A percentile compares a stretch with the other conserved stretches of the same genome.
These are phyloP conservation scores for Nyctibius bracteatus DNA, from an alignment of 2,113 vertebrate species.

Conservation along the genomic window DNA sequence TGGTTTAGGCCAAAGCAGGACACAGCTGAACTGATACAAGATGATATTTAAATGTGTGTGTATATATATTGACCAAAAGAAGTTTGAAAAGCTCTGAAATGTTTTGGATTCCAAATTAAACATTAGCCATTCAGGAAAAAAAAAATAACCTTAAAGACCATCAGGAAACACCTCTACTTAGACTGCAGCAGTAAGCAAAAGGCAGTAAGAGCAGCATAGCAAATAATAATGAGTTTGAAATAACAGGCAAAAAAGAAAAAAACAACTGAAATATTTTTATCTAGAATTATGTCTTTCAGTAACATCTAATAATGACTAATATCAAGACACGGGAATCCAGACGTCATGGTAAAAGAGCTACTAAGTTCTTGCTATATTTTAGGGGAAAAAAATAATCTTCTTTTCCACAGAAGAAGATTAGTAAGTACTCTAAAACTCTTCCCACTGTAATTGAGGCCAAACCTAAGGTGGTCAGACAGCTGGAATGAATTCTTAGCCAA, in stretches of 20 bases:
- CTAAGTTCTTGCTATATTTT: not conserved
- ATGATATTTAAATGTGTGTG: not conserved
- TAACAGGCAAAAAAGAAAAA: not conserved
- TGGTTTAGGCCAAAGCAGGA: no score
- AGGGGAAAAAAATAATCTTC: not conserved
- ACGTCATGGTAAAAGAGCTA: not conserved
- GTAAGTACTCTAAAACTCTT: not conserved
- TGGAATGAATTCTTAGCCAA: not conserved
- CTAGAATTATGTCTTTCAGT: not conserved
- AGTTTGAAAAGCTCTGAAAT: not conserved
- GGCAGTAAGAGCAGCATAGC: not conserved
- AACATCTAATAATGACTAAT: not conserved
- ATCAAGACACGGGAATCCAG: not conserved
- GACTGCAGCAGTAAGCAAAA: not conserved
- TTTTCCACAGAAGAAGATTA: not conserved
- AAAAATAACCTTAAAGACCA: not conserved
- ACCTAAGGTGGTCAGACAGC: not conserved
- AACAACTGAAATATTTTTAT: not conserved
- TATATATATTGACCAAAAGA: not conserved
- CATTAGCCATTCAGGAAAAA: not conserved
- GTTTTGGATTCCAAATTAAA: not conserved
- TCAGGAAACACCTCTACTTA: not conserved
- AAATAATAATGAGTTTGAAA: not conserved
- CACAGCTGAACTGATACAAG: not conserved
- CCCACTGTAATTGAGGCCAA: not conserved